These are phyloP conservation scores for Euwallacea fornicatus DNA, from an alignment of 1,140 invertebrate species.

Conservation along the genomic window DNA sequence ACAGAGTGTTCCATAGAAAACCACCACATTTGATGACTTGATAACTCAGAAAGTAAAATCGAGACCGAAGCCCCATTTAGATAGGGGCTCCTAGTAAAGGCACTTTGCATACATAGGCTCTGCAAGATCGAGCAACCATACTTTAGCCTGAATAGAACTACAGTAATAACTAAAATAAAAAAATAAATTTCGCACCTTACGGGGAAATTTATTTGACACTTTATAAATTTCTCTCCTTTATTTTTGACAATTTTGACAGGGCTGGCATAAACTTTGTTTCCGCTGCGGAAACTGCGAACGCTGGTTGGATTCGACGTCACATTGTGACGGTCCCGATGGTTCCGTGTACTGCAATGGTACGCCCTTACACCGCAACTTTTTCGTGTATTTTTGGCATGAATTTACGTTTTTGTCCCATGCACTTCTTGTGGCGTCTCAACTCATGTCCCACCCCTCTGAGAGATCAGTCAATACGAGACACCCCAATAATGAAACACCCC, in stretches of 20 bases:
- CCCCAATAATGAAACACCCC: too few species aligned
- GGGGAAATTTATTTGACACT: too few species aligned
- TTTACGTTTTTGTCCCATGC: conserved; percentile 27
- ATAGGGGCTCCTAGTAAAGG: too few species aligned
- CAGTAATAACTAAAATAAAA: not conserved
- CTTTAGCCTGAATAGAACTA: too few species aligned
- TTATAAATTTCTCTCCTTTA: too few species aligned
- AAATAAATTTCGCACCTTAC: not conserved
- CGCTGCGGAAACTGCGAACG: conserved; percentile 87
- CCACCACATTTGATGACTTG: too few species aligned
- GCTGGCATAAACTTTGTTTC: conserved; percentile 89
- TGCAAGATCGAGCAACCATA: too few species aligned
- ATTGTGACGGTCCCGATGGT: conserved; percentile 90
- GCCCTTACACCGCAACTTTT: conserved; percentile 24
- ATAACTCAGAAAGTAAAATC: too few species aligned
- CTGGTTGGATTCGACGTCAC: conserved; percentile 89
- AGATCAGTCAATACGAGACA: too few species aligned
- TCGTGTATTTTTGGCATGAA: conserved; percentile 26
- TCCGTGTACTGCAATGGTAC: conserved; percentile 93
- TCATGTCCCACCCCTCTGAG: not conserved
- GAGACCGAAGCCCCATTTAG: too few species aligned
- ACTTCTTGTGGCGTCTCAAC: conserved; percentile 13
- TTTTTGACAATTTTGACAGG: conserved; percentile 57
- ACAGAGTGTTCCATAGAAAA: too few species aligned
- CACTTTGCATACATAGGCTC: too few species aligned